Percentiles rank a stretch among this genome's conserved stretches.
These are phyloP conservation scores for Fragum fragum DNA, from an alignment of 2,888 invertebrate species.

Conservation along the genomic window DNA sequence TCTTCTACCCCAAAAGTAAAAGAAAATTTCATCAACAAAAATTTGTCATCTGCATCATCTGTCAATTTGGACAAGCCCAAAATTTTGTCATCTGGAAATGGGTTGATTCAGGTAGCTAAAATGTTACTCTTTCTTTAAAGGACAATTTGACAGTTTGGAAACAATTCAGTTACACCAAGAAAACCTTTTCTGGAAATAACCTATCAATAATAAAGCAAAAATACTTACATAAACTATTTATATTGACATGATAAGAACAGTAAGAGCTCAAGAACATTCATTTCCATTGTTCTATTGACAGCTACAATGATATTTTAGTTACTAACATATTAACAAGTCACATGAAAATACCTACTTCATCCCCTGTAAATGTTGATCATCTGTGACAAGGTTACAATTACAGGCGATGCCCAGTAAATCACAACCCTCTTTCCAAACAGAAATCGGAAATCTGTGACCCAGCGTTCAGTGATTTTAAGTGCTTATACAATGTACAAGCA, in stretches of 20 bases:
- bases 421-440: neutral
- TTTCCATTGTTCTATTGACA: constrained; percentile 10
- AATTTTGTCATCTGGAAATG: too few relatives aligned
- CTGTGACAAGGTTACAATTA: constrained; percentile 22
- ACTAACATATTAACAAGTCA: constrained; percentile 30
- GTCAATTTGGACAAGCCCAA: too few relatives aligned
- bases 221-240: constrained; percentile 5
- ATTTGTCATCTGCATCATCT: too few relatives aligned
- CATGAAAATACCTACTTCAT: constrained; percentile 19
- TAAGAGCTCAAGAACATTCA: constrained; percentile 5
- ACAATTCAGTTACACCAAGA: too few relatives aligned
- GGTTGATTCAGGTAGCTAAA: too few relatives aligned
- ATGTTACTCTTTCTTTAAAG: too few relatives aligned
- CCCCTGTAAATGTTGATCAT: constrained; percentile 11
- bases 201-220: neutral
- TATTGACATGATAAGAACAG: neutral
- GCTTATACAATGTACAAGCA: too few relatives aligned
- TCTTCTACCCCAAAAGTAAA: too few relatives aligned
- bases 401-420: constrained; percentile 12
- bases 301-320: constrained; percentile 24
- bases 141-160: too few relatives aligned
- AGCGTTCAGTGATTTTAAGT: too few relatives aligned
- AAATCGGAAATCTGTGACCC: neutral
- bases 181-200: neutral
- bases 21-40: too few relatives aligned